These are phyloP conservation scores for Mico argentatus DNA, from an alignment of 2,797 vertebrate species.

Conservation along the genomic window DNA sequence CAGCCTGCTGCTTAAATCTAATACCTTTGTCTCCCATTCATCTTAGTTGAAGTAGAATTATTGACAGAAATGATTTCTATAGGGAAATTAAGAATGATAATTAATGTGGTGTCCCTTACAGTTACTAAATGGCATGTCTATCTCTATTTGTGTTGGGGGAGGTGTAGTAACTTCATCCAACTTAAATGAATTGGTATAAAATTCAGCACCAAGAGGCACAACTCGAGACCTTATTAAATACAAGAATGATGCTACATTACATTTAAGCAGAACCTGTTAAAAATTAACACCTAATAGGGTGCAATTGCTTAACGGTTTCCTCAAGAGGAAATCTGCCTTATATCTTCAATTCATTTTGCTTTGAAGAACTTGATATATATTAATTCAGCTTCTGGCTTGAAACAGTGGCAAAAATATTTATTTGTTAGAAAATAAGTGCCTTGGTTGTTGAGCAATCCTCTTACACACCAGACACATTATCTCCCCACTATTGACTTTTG, in stretches of 20 bases:
- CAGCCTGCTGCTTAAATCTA: conserved; percentile 10
- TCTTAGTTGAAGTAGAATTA: conserved; percentile 56
- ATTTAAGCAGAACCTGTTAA: conserved; percentile 54
- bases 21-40: background rate
- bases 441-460: background rate
- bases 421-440: background rate
- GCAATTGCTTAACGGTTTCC: conserved; percentile 59
- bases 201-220: conserved; percentile 25
- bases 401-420: conserved; percentile 44
- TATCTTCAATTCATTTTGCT: conserved; percentile 49
- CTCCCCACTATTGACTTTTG: background rate
- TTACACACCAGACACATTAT: background rate
- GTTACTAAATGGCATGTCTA: conserved; percentile 40
- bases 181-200: conserved; percentile 48
- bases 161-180: background rate
- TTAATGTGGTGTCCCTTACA: conserved; percentile 53
- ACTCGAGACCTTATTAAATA: conserved; percentile 51
- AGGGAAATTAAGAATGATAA: conserved; percentile 70
- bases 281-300: conserved; percentile 58
- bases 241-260: background rate
- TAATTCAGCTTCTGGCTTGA: background rate
- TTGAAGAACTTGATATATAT: conserved; percentile 25
- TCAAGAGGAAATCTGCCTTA: conserved; percentile 41
- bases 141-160: conserved; percentile 49
- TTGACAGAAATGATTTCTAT: conserved; percentile 64